phyloP scores from a whole-genome alignment of 2,113 vertebrate species.

The Ifrita kowaldi region DNA sequence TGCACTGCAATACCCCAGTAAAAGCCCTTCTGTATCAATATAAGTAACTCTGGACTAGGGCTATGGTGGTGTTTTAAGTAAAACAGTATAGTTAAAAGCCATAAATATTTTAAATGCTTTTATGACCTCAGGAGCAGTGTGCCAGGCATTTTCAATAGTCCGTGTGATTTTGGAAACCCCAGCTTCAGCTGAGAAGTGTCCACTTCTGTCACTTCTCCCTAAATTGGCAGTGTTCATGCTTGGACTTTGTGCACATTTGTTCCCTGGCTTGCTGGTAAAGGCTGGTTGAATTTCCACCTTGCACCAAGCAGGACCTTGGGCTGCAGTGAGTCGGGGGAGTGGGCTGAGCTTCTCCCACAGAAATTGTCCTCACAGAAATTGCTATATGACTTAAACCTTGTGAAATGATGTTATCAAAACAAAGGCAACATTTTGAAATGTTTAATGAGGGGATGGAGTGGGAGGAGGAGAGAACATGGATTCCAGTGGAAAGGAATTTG shows the following conservation, averaged over 20 bases:
- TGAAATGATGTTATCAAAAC: constrained; percentile 9
- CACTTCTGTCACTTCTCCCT: neutral
- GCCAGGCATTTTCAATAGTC: neutral
- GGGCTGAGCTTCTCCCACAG: neutral
- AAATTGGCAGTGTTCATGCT: neutral
- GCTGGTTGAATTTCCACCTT: neutral
- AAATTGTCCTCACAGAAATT: neutral
- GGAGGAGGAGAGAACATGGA: constrained; percentile 13
- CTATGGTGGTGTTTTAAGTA: neutral
- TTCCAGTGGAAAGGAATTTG: constrained; percentile 54
- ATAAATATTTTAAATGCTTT: neutral
- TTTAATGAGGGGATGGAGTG: neutral
- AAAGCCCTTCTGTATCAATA: neutral
- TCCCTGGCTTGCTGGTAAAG: neutral
- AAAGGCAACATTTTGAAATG: constrained; percentile 58
- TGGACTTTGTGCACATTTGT: neutral
- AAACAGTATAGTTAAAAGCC: neutral
- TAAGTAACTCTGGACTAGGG: neutral
- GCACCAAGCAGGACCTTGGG: neutral
- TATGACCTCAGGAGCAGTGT: neutral
- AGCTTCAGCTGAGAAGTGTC: neutral
- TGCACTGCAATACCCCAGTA: neutral
- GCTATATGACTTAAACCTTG: neutral
- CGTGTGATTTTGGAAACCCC: neutral
- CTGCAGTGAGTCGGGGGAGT: neutral